Percentiles rank a stretch among this genome's conserved stretches.
Conservation (phyloP, 2,797 vertebrate species). For the Danio jaintianensis region DNA sequence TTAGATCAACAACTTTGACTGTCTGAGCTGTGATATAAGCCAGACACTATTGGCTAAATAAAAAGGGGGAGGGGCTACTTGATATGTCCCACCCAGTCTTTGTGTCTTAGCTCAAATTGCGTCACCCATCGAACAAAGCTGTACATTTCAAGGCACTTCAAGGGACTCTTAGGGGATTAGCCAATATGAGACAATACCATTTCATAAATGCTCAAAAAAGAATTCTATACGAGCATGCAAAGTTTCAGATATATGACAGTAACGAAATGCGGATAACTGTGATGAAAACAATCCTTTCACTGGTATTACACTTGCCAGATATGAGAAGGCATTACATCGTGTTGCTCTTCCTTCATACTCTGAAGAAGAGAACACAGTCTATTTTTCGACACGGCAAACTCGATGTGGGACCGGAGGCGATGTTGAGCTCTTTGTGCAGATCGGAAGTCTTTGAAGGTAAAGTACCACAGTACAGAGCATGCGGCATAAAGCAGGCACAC, state of each 20-base stretch:
- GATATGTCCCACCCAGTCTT: no score
- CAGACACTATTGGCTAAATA: no score
- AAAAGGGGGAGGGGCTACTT: no score
- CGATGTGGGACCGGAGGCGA: slow-evolving; percentile 42
- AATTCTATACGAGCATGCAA: slow-evolving; percentile 6
- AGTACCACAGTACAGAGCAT: slow-evolving; percentile 29
- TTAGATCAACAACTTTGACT: no score
- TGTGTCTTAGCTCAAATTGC: no score
- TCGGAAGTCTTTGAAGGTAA: slow-evolving; percentile 47
- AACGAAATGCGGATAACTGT: slow-evolving; percentile 18
- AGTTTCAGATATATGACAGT: neutral
- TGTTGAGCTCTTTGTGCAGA: slow-evolving; percentile 32
- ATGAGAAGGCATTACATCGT: slow-evolving; percentile 18
- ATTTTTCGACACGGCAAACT: slow-evolving; percentile 55
- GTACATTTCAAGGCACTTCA: no score
- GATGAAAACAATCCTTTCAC: slow-evolving; percentile 40
- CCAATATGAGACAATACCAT: slow-evolving; percentile 7
- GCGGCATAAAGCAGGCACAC: slow-evolving; percentile 43
- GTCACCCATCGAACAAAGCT: no score
- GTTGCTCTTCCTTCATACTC: slow-evolving; percentile 15
- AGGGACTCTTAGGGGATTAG: neutral
- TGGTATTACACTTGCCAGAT: neutral
- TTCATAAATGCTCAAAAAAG: neutral
- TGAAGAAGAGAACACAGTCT: slow-evolving; percentile 42
- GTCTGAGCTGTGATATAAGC: no score